A percentile compares a stretch with the other conserved stretches of the same genome.
These are phyloP conservation scores for Tetraodon nigroviridis DNA, from an alignment of 2,113 vertebrate species.

Conservation along the genomic window DNA sequence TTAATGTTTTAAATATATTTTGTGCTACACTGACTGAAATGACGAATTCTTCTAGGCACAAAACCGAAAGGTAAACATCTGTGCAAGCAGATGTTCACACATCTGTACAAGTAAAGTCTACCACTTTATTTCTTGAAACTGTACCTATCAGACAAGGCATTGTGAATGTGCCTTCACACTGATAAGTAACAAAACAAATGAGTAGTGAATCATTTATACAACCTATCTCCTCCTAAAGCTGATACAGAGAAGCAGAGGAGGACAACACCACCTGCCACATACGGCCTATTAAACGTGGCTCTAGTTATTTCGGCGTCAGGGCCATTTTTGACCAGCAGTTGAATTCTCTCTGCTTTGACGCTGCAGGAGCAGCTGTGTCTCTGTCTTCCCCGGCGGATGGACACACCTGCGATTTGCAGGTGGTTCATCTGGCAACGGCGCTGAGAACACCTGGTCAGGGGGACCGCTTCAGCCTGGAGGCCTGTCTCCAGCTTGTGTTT, in stretches of 20 bases:
- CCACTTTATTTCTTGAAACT: too few relatives aligned
- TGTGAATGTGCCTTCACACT: too few relatives aligned
- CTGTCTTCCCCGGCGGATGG: slow-evolving; percentile 62
- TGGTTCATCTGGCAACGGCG: slow-evolving; percentile 73
- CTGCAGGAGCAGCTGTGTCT: slow-evolving; percentile 75
- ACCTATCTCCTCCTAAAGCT: too few relatives aligned
- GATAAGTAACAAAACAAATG: neutral
- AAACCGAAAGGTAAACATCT: too few relatives aligned
- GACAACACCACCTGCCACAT: slow-evolving; percentile 12
- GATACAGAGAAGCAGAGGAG: slow-evolving; percentile 3
- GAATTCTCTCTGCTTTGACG: slow-evolving; percentile 52
- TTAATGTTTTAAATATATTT: too few relatives aligned
- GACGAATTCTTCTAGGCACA: too few relatives aligned
- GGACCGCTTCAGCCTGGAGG: slow-evolving; percentile 60
- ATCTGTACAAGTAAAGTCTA: too few relatives aligned
- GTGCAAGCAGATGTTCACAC: too few relatives aligned
- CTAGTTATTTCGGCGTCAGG: slow-evolving; percentile 9
- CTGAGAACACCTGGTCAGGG: slow-evolving; percentile 72
- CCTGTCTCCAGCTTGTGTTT: slow-evolving; percentile 28
- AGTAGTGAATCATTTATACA: neutral
- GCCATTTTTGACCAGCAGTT: slow-evolving; percentile 42
- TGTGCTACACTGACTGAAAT: too few relatives aligned
- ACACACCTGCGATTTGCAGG: slow-evolving; percentile 79
- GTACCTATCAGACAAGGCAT: too few relatives aligned
- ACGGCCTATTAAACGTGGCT: slow-evolving; percentile 13